phyloP scores from a whole-genome alignment of 1,140 invertebrate genomes.

The Oreohelix idahoensis region DNA sequence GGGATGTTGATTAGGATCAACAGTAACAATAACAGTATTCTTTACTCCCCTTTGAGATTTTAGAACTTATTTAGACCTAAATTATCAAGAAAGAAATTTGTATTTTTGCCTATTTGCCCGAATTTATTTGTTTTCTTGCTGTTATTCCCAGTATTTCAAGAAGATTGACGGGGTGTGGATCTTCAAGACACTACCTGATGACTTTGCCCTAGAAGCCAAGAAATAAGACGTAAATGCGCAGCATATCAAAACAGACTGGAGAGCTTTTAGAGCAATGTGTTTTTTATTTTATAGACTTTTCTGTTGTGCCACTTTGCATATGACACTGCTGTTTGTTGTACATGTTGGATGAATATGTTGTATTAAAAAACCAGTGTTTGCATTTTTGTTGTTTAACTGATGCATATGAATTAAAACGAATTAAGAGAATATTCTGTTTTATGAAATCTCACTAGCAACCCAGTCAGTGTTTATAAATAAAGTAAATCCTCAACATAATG shows the following conservation, averaged over 20 bases:
- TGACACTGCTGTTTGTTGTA: background rate
- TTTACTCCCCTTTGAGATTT: too few relatives aligned
- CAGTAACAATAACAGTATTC: too few relatives aligned
- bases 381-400: too few relatives aligned
- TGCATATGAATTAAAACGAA: too few relatives aligned
- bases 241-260: background rate
- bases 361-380: too few relatives aligned
- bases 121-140: background rate
- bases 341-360: background rate
- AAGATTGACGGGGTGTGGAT: slow-evolving; percentile 24
- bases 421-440: too few relatives aligned
- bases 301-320: background rate
- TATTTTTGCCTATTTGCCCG: background rate
- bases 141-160: slow-evolving; percentile 18
- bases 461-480: too few relatives aligned
- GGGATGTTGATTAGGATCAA: too few relatives aligned
- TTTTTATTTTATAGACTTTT: background rate
- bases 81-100: too few relatives aligned
- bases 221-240: background rate
- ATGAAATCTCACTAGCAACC: too few relatives aligned
- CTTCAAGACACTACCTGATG: slow-evolving; percentile 15
- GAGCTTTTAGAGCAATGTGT: background rate
- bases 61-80: too few relatives aligned
- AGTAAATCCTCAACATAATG: too few relatives aligned
- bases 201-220: slow-evolving; percentile 4